Evolutionary conservation across 2,888 invertebrate genomes (phyloP).

Genomic region (Ptychoptera albimana): DNA sequence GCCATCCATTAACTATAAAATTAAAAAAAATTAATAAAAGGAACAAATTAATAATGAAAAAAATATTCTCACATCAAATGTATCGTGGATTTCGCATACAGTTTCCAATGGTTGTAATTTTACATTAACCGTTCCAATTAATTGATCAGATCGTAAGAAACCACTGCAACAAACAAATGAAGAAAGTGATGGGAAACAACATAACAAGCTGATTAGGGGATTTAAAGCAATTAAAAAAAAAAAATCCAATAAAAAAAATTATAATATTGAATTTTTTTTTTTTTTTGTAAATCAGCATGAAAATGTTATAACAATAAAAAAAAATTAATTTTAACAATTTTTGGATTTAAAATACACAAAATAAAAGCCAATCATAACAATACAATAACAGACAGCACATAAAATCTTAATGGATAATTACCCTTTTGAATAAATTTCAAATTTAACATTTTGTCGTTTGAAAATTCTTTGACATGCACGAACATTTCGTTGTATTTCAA

Average conservation of each 20-base stretch:
- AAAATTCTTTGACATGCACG: conserved; percentile 72
- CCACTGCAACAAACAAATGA: conserved; percentile 62
- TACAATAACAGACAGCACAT: neutral
- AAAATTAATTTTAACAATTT: neutral
- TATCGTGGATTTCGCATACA: conserved; percentile 76
- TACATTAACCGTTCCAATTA: conserved; percentile 66
- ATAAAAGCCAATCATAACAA: neutral
- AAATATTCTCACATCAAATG: conserved; percentile 62
- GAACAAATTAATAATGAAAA: conserved; percentile 3
- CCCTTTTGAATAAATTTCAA: conserved; percentile 88
- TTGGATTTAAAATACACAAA: neutral
- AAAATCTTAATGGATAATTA: conserved; percentile 33
- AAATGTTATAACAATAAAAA: neutral
- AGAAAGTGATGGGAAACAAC: conserved; percentile 3
- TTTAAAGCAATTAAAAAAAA: neutral
- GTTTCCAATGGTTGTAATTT: conserved; percentile 84
- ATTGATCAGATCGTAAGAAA: conserved; percentile 75
- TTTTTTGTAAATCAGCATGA: neutral
- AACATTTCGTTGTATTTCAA: conserved; percentile 63
- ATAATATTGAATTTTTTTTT: neutral
- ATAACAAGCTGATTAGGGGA: conserved; percentile 3
- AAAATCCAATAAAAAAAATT: neutral
- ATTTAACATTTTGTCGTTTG: conserved; percentile 76
- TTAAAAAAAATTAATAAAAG: conserved; percentile 16
- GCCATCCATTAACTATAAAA: conserved; percentile 70